Base-by-base conservation (phyloP, 2,113 vertebrate species). In the Hypomesus transpacificus region DNA sequence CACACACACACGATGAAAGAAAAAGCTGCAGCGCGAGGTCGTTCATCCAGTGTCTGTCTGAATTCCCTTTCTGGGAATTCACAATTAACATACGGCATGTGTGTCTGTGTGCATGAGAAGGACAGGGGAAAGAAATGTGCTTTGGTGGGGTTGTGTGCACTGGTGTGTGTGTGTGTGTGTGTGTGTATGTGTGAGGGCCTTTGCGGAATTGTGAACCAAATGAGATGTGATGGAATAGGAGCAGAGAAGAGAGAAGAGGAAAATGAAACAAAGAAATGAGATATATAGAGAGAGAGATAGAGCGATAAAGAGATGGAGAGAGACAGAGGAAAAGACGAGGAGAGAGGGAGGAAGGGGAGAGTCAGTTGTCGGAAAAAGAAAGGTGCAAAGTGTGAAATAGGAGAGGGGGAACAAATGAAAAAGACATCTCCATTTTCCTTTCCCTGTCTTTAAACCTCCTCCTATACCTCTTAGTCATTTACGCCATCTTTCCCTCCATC, bases 141-240 rank as follows among this genome's bases (percentile, higher is more conserved):
- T 20, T 3, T 6, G 3, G 3, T 8, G 16, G 17, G 39, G n/a
- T 24, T 66, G 62, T 57, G 69, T 73, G 74, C 24, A 26, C 24
- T n/a, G n/a, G 18, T 59, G 61, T 72, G 62, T 57, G 69, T 73
- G 74, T 66, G 2, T 62, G 58, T 63, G 21, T 53, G 68, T 59
- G 71, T 31, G 26, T 59, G n/a, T 69, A 28, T 52, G 13, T 18
- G 66, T n/a, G 51, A 61, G 18, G 31, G 56, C 16, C 13, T 17
- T 18, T 61, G 76, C 57, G 69, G 69, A 78, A 71, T 3, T 18
- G 31, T 68, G 73, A 86, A 80, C 82, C 80, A 84, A 86, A 91
- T 73, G 56, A 54, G 69, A 87, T 78, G 81, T 83, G 85, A 91
- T 75, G 81, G 84, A 88, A 89, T 82, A 80, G 82, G 89, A 81